phyloP scores from a whole-genome alignment of 2,888 invertebrate species.

The Reticulitermes lucifugus region DNA sequence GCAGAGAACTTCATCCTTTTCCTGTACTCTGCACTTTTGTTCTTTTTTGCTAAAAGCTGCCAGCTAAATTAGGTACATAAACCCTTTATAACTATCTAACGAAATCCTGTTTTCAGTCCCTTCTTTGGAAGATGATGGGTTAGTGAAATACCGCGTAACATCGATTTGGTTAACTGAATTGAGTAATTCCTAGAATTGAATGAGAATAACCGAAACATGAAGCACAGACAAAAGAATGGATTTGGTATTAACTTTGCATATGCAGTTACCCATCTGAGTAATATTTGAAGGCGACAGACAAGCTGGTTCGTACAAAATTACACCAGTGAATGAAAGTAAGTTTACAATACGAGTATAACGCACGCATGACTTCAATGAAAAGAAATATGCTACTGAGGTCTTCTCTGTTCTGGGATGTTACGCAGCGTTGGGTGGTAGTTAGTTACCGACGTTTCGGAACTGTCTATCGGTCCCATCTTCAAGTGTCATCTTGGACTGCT shows the following conservation, averaged over 20 bases:
- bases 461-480: too few relatives aligned
- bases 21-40: background rate
- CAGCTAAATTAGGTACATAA: slow-evolving; percentile 6
- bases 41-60: background rate
- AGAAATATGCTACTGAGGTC: too few relatives aligned
- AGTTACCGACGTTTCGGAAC: too few relatives aligned
- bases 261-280: background rate
- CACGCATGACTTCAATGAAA: too few relatives aligned
- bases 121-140: background rate
- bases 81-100: slow-evolving; percentile 11
- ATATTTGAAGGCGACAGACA: background rate
- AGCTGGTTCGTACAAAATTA: too few relatives aligned
- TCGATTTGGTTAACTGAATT: slow-evolving; percentile 10
- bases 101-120: slow-evolving; percentile 4
- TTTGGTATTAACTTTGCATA: background rate
- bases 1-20: background rate
- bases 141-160: background rate
- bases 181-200: background rate
- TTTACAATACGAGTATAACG: too few relatives aligned
- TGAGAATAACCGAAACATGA: background rate
- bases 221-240: background rate
- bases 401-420: too few relatives aligned
- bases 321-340: too few relatives aligned
- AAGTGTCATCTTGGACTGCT: too few relatives aligned
- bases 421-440: too few relatives aligned